Evolutionary conservation across 2,888 invertebrate species (phyloP).

Genomic region (Caenorhabditis doughertyi): DNA sequence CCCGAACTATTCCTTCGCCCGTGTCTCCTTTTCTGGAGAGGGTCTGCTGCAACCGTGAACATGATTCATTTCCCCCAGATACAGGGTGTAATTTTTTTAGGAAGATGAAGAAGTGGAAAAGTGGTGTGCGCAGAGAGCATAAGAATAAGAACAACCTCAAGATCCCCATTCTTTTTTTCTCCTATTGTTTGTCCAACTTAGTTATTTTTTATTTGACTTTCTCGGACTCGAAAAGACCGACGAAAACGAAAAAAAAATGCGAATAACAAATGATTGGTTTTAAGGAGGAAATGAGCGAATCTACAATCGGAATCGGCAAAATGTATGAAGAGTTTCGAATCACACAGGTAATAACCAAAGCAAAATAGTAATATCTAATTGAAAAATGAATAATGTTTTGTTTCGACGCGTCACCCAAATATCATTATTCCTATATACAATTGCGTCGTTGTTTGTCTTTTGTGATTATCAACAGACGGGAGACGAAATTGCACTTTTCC

Average conservation of each 20-base stretch:
- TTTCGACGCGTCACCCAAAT: background rate
- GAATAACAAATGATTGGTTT: conserved; percentile 28
- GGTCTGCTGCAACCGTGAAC: conserved; percentile 7
- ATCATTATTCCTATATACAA: conserved; percentile 29
- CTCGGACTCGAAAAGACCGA: conserved; percentile 38
- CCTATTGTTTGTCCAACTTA: conserved; percentile 44
- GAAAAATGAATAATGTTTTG: conserved; percentile 7
- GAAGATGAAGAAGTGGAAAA: conserved; percentile 16
- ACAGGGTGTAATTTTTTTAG: conserved; percentile 34
- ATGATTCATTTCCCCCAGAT: conserved; percentile 24
- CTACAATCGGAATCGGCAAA: conserved; percentile 27
- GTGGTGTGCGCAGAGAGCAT: conserved; percentile 24
- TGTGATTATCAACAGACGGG: conserved; percentile 43
- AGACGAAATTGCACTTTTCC: conserved; percentile 24
- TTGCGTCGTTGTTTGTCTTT: conserved; percentile 40
- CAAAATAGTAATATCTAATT: conserved; percentile 3
- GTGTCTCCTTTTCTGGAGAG: conserved; percentile 35
- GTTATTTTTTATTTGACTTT: conserved; percentile 51
- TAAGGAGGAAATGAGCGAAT: conserved; percentile 32
- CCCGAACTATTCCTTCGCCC: conserved; percentile 24
- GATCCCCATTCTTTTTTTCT: conserved; percentile 15
- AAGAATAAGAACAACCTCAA: conserved; percentile 49
- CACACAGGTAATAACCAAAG: conserved; percentile 62
- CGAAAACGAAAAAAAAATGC: background rate
- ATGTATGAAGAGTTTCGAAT: conserved; percentile 66